Evolutionary conservation across 2,113 vertebrate species (phyloP).

Genomic region (Myiopsitta monachus): DNA sequence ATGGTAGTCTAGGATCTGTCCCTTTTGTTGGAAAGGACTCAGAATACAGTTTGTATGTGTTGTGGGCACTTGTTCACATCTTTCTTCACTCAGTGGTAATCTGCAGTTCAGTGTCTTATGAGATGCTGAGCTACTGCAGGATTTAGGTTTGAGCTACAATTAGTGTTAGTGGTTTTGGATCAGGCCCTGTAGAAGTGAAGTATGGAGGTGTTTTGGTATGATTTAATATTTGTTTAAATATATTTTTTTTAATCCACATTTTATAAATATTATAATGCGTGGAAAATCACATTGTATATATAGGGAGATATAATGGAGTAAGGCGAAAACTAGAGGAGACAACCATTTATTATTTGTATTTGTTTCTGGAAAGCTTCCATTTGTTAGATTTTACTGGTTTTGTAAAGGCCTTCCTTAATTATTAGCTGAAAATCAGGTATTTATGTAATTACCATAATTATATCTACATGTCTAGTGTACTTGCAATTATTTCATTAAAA

Average conservation of each 20-base stretch:
- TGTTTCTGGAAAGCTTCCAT: slow-evolving; percentile 51
- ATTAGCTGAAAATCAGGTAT: slow-evolving; percentile 71
- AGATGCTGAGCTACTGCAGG: neutral
- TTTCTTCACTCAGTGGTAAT: neutral
- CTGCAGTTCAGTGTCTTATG: neutral
- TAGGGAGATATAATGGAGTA: neutral
- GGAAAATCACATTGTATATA: neutral
- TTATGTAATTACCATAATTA: slow-evolving; percentile 74
- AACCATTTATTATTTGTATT: slow-evolving; percentile 37
- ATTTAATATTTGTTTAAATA: neutral
- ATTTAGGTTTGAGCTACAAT: neutral
- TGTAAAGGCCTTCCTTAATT: slow-evolving; percentile 64
- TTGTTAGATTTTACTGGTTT: slow-evolving; percentile 56
- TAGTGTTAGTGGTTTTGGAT: neutral
- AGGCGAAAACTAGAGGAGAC: neutral
- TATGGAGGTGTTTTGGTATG: neutral
- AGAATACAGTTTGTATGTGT: neutral
- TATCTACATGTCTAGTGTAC: slow-evolving; percentile 61
- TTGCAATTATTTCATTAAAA: slow-evolving; percentile 70
- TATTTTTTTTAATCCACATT: neutral
- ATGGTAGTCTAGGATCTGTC: neutral
- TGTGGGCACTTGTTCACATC: neutral
- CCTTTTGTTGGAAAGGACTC: neutral
- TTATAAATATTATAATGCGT: neutral
- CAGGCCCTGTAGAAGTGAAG: neutral